Evolutionary conservation across 2,113 vertebrate species (phyloP), one percentile per base, ranked within the genome.

Genomic region (Oxyura jamaicensis): DNA sequence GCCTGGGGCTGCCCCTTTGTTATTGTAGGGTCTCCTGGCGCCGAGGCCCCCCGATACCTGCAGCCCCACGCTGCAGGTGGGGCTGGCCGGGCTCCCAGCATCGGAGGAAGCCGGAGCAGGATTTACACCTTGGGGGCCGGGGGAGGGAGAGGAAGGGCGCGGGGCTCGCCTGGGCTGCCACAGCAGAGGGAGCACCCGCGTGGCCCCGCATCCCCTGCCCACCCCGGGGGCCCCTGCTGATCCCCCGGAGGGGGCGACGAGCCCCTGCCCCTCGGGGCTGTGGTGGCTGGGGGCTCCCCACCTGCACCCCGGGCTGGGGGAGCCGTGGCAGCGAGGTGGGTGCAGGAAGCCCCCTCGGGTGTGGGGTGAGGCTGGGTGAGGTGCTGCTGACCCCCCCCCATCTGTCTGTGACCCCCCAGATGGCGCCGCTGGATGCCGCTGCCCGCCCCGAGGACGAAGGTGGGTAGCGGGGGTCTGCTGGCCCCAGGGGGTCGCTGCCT

Each of bases 391-490:
- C n/a, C 3, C 50, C 46, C 46, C 29, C 41, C 21, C 1, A 0
- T 39, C 48, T 53, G 59, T 77, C 13, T 86, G 50, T 90, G n/a
- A 7, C 59, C 72, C 59, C 63, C 83, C 92, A 97, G 96, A 56
- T 93, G 88, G 42, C 76, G 3, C 36, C 93, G 44, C 79, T 86
- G 94, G 86, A 91, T 67, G 73, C 79, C 4, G 11, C 83, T 92
- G 65, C 15, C 0, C 1, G 14, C 46, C 56, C 72, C 11, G 14
- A 88, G 68, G 86, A 95, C n/a, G 65, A 93, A 96, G 96, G 96
- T 97, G 83, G 55, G 95, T 97, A 62, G 46, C 41, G 20, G 4
- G 33, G 18, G 59, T 62, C 76, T 56, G 20, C 31, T 18, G n/a
- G n/a, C n/a, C 46, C 46, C 22, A 18, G 33, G 1, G 58, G 26